These are phyloP conservation scores for Sogatella furcifera DNA, from an alignment of 1,140 invertebrate species.

Conservation along the genomic window DNA sequence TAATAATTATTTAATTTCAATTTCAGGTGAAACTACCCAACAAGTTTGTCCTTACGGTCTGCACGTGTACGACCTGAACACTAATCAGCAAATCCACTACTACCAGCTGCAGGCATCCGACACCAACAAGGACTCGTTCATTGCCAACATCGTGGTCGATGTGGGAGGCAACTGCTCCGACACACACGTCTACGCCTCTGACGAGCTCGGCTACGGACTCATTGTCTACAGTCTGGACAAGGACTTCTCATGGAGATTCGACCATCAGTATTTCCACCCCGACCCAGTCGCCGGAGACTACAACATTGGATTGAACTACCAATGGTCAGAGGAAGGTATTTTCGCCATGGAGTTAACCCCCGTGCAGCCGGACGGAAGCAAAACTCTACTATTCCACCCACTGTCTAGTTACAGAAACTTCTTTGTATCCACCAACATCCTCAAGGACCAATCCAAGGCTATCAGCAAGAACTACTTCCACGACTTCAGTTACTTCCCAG, in stretches of 20 bases:
- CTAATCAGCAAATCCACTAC: constrained; percentile 52
- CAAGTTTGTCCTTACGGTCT: constrained; percentile 61
- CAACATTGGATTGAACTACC: constrained; percentile 69
- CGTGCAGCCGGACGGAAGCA: constrained; percentile 46
- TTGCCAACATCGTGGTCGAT: constrained; percentile 70
- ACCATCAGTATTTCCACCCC: constrained; percentile 64
- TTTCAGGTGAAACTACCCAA: constrained; percentile 46
- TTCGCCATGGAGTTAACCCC: constrained; percentile 65
- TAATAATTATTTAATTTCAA: not conserved
- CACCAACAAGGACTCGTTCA: constrained; percentile 62
- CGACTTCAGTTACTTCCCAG: constrained; percentile 51
- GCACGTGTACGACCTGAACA: constrained; percentile 63
- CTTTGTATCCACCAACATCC: constrained; percentile 56
- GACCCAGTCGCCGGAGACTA: constrained; percentile 66
- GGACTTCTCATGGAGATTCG: constrained; percentile 61
- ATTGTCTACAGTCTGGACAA: constrained; percentile 63
- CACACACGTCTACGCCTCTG: constrained; percentile 66
- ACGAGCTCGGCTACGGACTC: constrained; percentile 67
- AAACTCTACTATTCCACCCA: constrained; percentile 64
- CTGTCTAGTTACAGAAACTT: constrained; percentile 65
- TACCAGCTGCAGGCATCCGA: constrained; percentile 59
- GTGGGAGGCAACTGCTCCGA: constrained; percentile 62
- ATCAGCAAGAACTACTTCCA: constrained; percentile 42
- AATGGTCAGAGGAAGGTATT: constrained; percentile 70
- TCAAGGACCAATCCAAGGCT: constrained; percentile 52